Evolutionary conservation across 2,797 vertebrate genomes (phyloP), one percentile per base, ranked within the genome.

Genomic region (Macrochelys suwanniensis): DNA sequence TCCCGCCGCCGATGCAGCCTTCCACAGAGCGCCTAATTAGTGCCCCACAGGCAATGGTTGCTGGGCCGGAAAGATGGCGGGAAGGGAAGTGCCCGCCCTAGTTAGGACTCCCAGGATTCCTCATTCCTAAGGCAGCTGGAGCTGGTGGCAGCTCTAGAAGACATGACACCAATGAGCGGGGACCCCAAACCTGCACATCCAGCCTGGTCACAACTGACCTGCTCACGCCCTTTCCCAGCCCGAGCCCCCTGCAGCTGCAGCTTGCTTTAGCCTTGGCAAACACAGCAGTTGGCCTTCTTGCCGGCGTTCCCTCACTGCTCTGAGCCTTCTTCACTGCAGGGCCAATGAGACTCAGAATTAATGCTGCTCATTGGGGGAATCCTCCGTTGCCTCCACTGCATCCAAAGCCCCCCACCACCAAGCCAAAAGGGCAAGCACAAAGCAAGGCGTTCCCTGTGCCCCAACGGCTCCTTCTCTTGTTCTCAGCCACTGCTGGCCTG

Each of bases 11-110:
- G 80, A 37, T 17, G 21, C 77, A 57, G 54, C 31, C 54, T 87
- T 88, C 89, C 92, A 84, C 83, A 84, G 84, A 81, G 82, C 47
- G 56, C 76, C 89, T 95, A 93, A 93, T 92, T 93, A 95, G 54
- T 90, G 76, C 61, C 80, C 86, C 87, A 59, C 56, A 84, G 71
- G 74, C 65, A n/a, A 37, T 94, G 85, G 79, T 82, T 80, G 76
- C 81, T 51, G 37, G 94, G 80, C 45, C 76, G 31, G 21, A 78
- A 85, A 42, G 59, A 80, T 10, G 37, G 54, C 65, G 47, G 45
- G 56, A 82, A 37, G 53, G 45, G 5, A 17, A 83, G 47, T n/a
- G n/a, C 65, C 71, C 47, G 49, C 13, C 26, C 45, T 16, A 28
- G 12, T 81, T 25, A 42, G 33, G 79, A 68, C 71, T 7, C 6